Evolutionary conservation across 2,113 vertebrate genomes (phyloP).

Genomic region (Chrysemys picta): DNA sequence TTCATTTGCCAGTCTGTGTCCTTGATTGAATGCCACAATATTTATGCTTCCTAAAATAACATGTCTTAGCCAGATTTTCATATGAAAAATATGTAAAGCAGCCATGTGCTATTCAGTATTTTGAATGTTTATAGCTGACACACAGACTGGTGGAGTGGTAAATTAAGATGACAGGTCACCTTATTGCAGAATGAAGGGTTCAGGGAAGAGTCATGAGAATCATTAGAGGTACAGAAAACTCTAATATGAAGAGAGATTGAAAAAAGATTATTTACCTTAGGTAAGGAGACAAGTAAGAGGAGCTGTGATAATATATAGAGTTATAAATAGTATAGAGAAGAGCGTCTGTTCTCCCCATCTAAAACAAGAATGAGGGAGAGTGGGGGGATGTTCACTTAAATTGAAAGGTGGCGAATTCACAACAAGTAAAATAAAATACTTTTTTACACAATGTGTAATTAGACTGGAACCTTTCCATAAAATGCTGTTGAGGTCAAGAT

Average conservation of each 20-base stretch:
- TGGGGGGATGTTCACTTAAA: too few species aligned
- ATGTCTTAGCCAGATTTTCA: background rate
- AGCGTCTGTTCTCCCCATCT: background rate
- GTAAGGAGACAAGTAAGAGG: background rate
- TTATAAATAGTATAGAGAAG: background rate
- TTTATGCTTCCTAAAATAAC: background rate
- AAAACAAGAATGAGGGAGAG: too few species aligned
- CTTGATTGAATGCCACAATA: background rate
- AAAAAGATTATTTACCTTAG: background rate
- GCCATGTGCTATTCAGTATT: background rate
- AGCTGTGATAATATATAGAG: too few species aligned
- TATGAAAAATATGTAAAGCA: fast-evolving
- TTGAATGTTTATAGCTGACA: background rate
- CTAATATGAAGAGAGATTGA: background rate
- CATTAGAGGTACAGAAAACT: background rate
- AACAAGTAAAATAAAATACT: too few species aligned
- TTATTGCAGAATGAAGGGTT: background rate
- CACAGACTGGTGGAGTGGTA: background rate
- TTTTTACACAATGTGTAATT: too few species aligned
- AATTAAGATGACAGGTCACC: background rate
- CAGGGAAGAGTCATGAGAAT: too few species aligned
- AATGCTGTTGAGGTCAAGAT: too few species aligned
- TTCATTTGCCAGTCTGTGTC: background rate
- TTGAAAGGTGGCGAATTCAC: too few species aligned
- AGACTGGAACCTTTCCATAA: too few species aligned